Conservation (phyloP, 2,888 invertebrate species). For the Elgonia sp. region DNA sequence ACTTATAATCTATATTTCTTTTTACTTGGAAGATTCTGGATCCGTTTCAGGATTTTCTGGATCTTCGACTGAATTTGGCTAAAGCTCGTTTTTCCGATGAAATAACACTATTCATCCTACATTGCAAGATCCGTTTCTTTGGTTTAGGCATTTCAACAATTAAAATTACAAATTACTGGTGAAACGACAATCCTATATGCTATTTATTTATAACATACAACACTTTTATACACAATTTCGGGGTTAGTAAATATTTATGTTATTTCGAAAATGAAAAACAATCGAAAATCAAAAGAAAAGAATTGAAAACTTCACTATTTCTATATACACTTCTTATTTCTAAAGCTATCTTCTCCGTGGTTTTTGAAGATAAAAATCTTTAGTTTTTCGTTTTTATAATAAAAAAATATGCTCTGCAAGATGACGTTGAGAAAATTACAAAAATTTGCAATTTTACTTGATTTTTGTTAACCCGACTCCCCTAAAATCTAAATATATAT, state of each 20-base stretch:
- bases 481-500: conserved; percentile 20
- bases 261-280: no score
- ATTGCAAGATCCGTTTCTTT: no score
- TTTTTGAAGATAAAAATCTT: neutral
- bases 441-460: conserved; percentile 11
- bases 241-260: no score
- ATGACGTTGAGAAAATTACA: conserved; percentile 28
- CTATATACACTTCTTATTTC: conserved; percentile 21
- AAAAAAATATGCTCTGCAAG: conserved; percentile 21
- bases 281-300: no score
- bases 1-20: conserved; percentile 1
- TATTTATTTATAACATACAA: no score
- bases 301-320: no score
- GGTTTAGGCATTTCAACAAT: no score
- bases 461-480: conserved; percentile 26
- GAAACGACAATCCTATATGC: no score
- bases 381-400: neutral
- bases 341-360: conserved; percentile 13
- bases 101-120: no score
- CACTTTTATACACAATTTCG: no score
- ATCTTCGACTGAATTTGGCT: neutral
- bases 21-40: conserved; percentile 10
- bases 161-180: no score
- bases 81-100: no score
- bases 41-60: neutral